Evolutionary conservation across 2,113 vertebrate species (phyloP).

Genomic region (Tringa solitaria): DNA sequence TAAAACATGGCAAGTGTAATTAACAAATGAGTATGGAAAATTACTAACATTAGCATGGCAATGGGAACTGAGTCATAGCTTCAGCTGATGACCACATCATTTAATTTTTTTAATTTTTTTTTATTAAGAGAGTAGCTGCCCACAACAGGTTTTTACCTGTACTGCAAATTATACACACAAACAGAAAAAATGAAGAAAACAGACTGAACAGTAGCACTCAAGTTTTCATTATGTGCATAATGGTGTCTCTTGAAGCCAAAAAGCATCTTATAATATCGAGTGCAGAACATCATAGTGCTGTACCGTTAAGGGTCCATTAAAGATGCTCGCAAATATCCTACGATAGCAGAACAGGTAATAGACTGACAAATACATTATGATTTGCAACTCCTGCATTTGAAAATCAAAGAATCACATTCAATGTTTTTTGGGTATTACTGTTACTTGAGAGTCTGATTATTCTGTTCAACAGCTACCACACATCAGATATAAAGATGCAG

Average conservation of each 20-base stretch:
- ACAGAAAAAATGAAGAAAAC: background rate
- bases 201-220: background rate
- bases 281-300: background rate
- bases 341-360: background rate
- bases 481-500: background rate
- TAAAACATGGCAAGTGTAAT: background rate
- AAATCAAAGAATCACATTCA: background rate
- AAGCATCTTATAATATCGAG: rapidly evolving
- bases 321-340: background rate
- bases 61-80: background rate
- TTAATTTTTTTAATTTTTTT: background rate
- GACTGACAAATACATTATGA: rapidly evolving
- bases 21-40: background rate
- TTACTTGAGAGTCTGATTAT: background rate
- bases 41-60: background rate
- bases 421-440: rapidly evolving
- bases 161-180: background rate
- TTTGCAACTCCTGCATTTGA: background rate
- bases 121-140: background rate
- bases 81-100: background rate
- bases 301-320: rapidly evolving
- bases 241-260: background rate
- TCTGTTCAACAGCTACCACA: background rate
- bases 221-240: background rate
- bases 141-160: background rate